Evolutionary conservation across 1,140 invertebrate species (phyloP), one percentile per base, ranked within the genome.

Genomic region (Tribolium madens): DNA sequence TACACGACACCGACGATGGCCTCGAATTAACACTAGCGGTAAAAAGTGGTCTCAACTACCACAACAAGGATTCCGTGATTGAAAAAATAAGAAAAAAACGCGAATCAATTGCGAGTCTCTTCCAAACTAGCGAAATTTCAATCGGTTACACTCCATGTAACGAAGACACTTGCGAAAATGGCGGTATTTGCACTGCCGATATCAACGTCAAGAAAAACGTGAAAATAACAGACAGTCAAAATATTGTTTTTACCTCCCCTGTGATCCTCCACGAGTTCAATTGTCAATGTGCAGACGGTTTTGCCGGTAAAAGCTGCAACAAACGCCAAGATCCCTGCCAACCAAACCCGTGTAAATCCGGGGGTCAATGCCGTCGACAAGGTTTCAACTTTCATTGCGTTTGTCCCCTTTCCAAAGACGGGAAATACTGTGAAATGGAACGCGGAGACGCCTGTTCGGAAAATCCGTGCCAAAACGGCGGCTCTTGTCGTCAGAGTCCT

Each of bases 391-490:
- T 94, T 85, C 89, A 92, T 60, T 97, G 96, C 81, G 88, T 89
- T 2, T 98, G 96, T 86, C 91, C 93, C 0, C 83, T 90, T 0
- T 88, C 92, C 69, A 89, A 93, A 36, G 93, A 96, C 81, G 96
- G 96, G 3, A 92, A 92, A 83, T 87, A 91, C n/a, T 97, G 96
- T 83, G 94, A 97, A 84, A 83, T 92, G 68, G 93, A 96, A 83
- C 89, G 92, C 81, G 93, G 93, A 31, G 94, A 95, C 82, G 92
- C 91, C 0, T 97, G 96, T 83, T 92, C 91, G 68, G 92, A 89
- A 42, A 95, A 93, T 84, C 95, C 95, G 1, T 98, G 96, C 81
- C 90, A 91, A 82, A 97, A 97, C 83, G 96, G 96, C 7, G 96
- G 96, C 7, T 94, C 94, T 0, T 97, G 96, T 79, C 92, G 94